Conservation (phyloP, 2,888 invertebrate genomes). For the Metellina segmentata region DNA sequence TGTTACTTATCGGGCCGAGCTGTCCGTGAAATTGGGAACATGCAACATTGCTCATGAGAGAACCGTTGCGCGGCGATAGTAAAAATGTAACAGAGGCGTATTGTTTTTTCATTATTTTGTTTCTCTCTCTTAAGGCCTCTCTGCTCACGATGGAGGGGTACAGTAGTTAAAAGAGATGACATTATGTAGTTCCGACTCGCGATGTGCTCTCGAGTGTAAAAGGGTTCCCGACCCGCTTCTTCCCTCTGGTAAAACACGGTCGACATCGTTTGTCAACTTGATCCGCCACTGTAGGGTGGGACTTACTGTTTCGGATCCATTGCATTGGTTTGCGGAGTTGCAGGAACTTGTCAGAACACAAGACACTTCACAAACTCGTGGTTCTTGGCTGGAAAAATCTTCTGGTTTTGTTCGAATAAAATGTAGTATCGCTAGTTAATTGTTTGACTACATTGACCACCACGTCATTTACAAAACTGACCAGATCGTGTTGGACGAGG, state of each 20-base stretch:
- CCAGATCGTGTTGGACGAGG: too few relatives aligned
- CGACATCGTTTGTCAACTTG: neutral
- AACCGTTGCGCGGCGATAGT: constrained; percentile 22
- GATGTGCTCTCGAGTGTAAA: constrained; percentile 40
- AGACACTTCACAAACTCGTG: too few relatives aligned
- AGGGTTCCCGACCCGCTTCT: neutral
- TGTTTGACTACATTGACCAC: too few relatives aligned
- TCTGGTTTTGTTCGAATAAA: too few relatives aligned
- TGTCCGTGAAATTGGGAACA: constrained; percentile 38
- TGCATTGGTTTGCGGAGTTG: neutral
- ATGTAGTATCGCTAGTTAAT: too few relatives aligned
- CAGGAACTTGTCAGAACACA: neutral
- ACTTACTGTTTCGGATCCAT: neutral
- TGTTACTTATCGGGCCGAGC: neutral
- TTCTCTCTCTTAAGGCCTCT: neutral
- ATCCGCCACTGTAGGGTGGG: neutral
- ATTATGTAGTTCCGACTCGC: constrained; percentile 34
- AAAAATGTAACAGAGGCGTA: constrained; percentile 47
- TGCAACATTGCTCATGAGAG: constrained; percentile 60
- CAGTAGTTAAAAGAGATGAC: constrained; percentile 24
- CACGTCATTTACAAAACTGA: too few relatives aligned
- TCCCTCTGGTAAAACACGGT: neutral
- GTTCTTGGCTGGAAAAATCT: too few relatives aligned
- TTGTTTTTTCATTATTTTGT: neutral
- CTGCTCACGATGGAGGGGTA: constrained; percentile 5